Conservation (phyloP, 2,797 vertebrate species). For the Aeoliscus strigatus region DNA sequence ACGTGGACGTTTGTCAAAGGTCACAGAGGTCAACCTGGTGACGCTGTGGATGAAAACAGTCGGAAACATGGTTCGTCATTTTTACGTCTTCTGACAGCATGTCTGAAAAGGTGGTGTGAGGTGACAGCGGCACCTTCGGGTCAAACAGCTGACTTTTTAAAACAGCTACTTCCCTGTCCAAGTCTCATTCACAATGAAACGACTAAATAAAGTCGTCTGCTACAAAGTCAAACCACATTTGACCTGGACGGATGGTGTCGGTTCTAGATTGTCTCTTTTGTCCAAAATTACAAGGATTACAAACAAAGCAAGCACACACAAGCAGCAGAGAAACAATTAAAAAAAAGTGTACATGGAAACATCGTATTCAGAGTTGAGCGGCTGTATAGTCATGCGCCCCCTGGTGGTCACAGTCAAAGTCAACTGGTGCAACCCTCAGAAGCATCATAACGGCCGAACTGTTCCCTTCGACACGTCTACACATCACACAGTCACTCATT, state of each 20-base stretch:
- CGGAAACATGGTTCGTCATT: no score
- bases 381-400: slow-evolving; percentile 56
- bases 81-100: not conserved
- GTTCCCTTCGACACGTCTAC: slow-evolving; percentile 37
- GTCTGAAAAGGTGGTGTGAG: not conserved
- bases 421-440: slow-evolving; percentile 31
- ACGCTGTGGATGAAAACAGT: no score
- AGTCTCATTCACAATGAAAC: slow-evolving; percentile 5
- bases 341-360: slow-evolving; percentile 35
- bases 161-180: slow-evolving; percentile 3
- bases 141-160: slow-evolving; percentile 10
- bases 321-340: slow-evolving; percentile 41
- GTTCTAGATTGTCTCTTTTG: slow-evolving; percentile 63
- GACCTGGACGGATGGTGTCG: slow-evolving; percentile 6
- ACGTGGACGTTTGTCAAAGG: no score
- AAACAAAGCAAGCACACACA: slow-evolving; percentile 39
- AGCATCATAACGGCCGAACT: slow-evolving; percentile 63
- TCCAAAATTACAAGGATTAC: slow-evolving; percentile 36
- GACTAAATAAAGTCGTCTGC: slow-evolving; percentile 18
- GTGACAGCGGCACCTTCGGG: slow-evolving; percentile 26
- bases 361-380: slow-evolving; percentile 57
- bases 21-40: no score
- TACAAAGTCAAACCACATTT: not conserved
- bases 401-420: slow-evolving; percentile 31
- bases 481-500: slow-evolving; percentile 36